Evolutionary conservation across 1,140 invertebrate genomes (phyloP), one percentile per base, ranked within the genome.

Genomic region (Acromyrmex echinatior): DNA sequence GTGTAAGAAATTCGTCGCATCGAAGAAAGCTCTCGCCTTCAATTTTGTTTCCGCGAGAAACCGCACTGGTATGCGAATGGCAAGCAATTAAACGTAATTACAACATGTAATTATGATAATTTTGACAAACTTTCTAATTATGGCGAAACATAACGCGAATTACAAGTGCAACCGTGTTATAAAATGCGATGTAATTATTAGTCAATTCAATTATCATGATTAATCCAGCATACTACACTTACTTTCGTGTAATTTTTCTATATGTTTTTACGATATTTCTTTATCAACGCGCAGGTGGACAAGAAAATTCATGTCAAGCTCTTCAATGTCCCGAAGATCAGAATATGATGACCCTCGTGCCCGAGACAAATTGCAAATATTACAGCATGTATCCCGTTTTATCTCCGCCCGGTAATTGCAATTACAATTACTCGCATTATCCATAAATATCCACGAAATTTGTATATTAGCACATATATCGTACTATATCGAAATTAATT

Each of bases 11-110:
- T 96, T 97, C 87, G 96, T 96, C 3, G 88, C 95, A 2, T 94
- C 96, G 86, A 97, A 96, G 90, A 96, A 95, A 65, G 97, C 95
- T n/a, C 91, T 97, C 35, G 96, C 96, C 1, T 95, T 97, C 39
- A 97, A 97, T 94, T 97, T 96, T 87, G 96, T 96, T 82, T 95
- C 94, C 56, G 89, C 88, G 35, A 94, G 94, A 31, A 74, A 78
- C 51, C 18, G 25, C 73, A 82, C 86, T 51, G 91, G 92, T 94
- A 87, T 79, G 87, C 39, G 45, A 21, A 35, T 31, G 71, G 25
- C 70, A 39, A 2, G 12, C 65, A 60, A 66, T 74, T 77, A 35
- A 63, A 78, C 10, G 49, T 76, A 87, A 86, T 68, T 66, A 25
- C 35, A 14, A 53, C n/a, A 28, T n/a, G 18, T 28, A 53, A 62